Evolutionary conservation across 2,113 vertebrate genomes (phyloP), one percentile per base, ranked within the genome.

Genomic region (Ellobius talpinus): DNA sequence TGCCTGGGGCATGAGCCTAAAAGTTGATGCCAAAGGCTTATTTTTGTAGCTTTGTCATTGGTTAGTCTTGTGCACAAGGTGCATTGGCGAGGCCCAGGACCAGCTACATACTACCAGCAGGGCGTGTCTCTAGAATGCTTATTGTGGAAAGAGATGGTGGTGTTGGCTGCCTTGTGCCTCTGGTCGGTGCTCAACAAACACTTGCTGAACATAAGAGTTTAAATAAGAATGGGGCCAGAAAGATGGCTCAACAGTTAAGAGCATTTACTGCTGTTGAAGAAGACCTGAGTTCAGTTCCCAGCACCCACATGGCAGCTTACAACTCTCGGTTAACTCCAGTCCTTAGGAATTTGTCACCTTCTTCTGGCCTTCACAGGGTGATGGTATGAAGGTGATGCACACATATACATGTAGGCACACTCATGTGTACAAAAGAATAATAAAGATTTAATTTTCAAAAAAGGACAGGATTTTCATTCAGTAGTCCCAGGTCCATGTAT

Each of bases 401-500:
- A 85, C 29, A 2, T 16, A 17, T 29, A 63, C 58, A 42, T 63
- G n/a, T 42, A 42, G n/a, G n/a, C 70, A 85, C 58, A 85, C 24
- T 63, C n/a, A 63, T 29, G 39, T 16, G 31, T 42, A 84, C 26
- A 85, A 42, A 31, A 42, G 42, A 85, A 85, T 45, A 65, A 85
- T 31, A 45, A 45, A 7, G 19, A 58, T 58, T 58, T 58, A 58
- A 58, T 58, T 21, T 21, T 58, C 55, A 58, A 85, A 63, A 76
- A 74, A 36, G n/a, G 61, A 63, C 29, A 61, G 42, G 73, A 45
- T 61, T 26, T 73, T 36, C 58, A 9, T 47, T 21, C 1, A 50
- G 0, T 36, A 24, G n/a, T 61, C 26, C 1, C 0, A 2, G n/a
- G 73, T 47, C 26, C 9, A 0, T 82, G 45, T 55, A 19, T 50